Evolutionary conservation across 2,797 vertebrate genomes (phyloP), one percentile per base, ranked within the genome.

Genomic region (Rhadinocentrus ornatus): DNA sequence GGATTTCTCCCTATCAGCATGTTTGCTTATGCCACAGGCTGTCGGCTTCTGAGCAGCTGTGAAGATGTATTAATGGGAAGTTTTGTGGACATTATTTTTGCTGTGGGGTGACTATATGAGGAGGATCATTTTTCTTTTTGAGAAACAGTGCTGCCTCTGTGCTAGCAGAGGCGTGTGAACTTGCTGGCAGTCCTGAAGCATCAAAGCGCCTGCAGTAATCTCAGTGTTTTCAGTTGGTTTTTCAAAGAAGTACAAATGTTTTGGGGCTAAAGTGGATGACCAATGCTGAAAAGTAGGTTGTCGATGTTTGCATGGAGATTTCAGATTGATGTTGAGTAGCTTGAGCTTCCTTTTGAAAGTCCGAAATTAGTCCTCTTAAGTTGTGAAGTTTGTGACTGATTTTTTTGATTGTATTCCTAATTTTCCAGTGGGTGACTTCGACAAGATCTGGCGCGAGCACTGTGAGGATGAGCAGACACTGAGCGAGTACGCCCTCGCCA

Each of bases 371-470:
- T 46, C 4, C 22, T 53, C 22, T n/a, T 54, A 6, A 15, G 2
- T n/a, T 46, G 12, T 52, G 8, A 26, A 52, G 2, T 60, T 2
- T 34, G 54, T 26, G 6, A 26, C 20, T 53, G 4, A 29, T 1
- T 13, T 64, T n/a, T 16, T 31, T 67, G 7, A 34, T 41, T 53
- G 15, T 9, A 11, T 1, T 61, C 58, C 34, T 52, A 0, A 41
- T 58, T 31, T 7, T 20, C 84, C 84, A 99, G 98, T 98, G 95
- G 97, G 97, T 13, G 97, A 99, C 91, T 99, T 99, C 88, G 96
- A 99, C 82, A 98, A 97, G 93, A 98, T 99, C 88, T 99, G 98
- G 98, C 94, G 96, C 22, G 98, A 99, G 86, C 98, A 99, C 91
- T 99, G 98, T 73, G 96, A 98, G 88, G 97, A 99, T 83, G 97